Conservation (phyloP, 2,113 vertebrate species). For the Podarcis cretensis region DNA sequence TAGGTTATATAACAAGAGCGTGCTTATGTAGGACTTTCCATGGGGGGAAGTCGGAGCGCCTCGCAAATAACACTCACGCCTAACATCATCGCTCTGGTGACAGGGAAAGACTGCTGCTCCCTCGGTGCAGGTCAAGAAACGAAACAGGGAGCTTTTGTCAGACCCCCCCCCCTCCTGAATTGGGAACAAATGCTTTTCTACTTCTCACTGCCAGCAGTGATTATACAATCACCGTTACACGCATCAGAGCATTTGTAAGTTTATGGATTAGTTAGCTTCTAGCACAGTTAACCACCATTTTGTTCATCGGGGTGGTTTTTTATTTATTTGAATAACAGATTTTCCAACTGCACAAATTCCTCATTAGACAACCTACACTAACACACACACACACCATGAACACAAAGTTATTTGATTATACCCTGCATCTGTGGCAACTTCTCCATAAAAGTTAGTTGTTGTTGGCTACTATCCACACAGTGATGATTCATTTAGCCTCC, state of each 20-base stretch:
- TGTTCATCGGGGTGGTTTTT: background rate
- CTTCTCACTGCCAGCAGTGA: background rate
- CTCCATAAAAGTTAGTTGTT: no score
- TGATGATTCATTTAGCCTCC: no score
- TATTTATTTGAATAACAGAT: no score
- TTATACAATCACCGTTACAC: background rate
- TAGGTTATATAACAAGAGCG: constrained; percentile 26
- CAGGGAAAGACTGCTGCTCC: background rate
- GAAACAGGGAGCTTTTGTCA: background rate
- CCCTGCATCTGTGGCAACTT: no score
- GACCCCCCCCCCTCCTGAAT: background rate
- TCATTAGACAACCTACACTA: no score
- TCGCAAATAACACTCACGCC: background rate
- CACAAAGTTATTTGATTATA: background rate
- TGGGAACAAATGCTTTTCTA: background rate
- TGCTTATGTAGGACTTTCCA: constrained; percentile 11
- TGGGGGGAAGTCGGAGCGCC: background rate
- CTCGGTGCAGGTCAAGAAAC: background rate
- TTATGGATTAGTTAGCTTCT: background rate
- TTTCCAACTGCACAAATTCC: no score
- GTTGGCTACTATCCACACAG: no score
- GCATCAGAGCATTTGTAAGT: background rate
- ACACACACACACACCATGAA: no score
- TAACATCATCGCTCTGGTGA: background rate
- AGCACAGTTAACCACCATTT: background rate